A percentile compares a stretch with the other conserved stretches of the same genome.
Conservation (phyloP, 2,113 vertebrate species). For the Stomatorhinus ivindoensis region DNA sequence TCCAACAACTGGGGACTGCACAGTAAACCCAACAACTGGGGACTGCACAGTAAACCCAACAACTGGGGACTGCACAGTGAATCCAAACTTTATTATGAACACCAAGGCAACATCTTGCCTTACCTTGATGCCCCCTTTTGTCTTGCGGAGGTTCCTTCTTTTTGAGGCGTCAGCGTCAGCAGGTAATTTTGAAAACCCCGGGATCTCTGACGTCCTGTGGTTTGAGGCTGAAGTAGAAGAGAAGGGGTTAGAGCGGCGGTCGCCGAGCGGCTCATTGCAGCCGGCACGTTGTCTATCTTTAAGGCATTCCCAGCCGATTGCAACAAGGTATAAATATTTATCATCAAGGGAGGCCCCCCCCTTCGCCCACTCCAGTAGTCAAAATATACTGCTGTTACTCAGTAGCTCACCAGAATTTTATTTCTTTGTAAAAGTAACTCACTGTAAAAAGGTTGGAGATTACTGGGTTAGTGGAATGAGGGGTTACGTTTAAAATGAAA, state of each 20-base stretch:
- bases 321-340: background rate
- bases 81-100: background rate
- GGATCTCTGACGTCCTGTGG: conserved; percentile 66
- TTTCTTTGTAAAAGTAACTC: background rate
- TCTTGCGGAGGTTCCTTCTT: conserved; percentile 72
- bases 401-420: background rate
- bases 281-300: background rate
- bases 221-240: conserved; percentile 53
- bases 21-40: background rate
- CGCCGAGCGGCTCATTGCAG: no score
- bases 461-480: background rate
- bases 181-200: conserved; percentile 53
- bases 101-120: background rate
- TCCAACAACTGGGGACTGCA: no score
- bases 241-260: background rate
- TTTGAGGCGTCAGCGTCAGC: conserved; percentile 67
- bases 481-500: background rate
- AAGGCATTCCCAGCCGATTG: background rate
- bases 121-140: conserved; percentile 85
- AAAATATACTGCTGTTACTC: background rate
- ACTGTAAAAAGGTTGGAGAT: background rate
- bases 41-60: background rate
- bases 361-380: background rate
- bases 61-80: background rate
- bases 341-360: background rate